Evolutionary conservation across 2,113 vertebrate genomes (phyloP).

Genomic region (Psilopsiagon aurifrons): DNA sequence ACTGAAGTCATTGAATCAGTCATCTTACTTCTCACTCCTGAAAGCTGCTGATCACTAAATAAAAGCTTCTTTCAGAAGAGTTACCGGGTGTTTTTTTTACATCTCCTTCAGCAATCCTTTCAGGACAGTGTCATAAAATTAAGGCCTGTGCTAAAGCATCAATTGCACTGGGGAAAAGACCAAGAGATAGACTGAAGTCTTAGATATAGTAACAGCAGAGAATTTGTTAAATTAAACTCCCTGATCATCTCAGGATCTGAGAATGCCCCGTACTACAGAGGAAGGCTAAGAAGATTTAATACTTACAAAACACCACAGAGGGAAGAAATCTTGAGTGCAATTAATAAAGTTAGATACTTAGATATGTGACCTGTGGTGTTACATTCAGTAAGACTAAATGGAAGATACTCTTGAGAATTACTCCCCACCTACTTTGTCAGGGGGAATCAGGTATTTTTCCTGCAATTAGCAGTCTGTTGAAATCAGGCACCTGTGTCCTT

Average conservation of each 20-base stretch:
- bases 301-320: not conserved
- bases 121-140: not conserved
- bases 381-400: not conserved
- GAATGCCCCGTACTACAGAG: not conserved
- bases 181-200: not conserved
- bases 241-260: not conserved
- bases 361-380: not conserved
- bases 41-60: not conserved
- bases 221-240: not conserved
- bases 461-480: not conserved
- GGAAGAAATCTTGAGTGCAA: not conserved
- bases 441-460: not conserved
- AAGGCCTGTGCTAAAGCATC: not conserved
- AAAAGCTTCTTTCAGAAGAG: not conserved
- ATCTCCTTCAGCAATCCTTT: not conserved
- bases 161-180: not conserved
- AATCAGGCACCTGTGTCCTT: not conserved
- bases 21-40: not conserved
- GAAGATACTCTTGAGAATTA: not conserved
- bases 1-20: not conserved
- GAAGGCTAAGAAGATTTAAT: not conserved
- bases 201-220: not conserved
- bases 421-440: not conserved
- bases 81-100: not conserved
- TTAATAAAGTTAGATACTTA: not conserved